These are phyloP conservation scores for Nasonia vitripennis DNA, from an alignment of 1,140 invertebrate species.

Conservation along the genomic window DNA sequence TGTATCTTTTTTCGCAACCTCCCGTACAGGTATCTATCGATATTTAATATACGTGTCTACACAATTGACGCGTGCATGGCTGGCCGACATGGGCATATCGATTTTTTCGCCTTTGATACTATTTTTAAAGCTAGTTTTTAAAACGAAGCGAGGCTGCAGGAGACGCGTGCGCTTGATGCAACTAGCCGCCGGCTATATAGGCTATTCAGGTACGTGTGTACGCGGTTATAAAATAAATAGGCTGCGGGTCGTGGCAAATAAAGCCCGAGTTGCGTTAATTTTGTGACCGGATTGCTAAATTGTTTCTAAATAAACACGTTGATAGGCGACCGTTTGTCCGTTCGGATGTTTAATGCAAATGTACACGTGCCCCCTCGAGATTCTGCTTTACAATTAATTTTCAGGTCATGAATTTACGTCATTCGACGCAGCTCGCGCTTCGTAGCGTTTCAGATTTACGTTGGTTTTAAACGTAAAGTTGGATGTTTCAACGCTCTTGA, in stretches of 20 bases:
- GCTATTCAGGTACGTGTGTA: background rate
- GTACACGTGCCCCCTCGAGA: background rate
- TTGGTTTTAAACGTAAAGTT: background rate
- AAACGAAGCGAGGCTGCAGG: background rate
- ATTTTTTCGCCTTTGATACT: slow-evolving; percentile 45
- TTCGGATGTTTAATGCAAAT: background rate
- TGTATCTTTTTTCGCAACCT: background rate
- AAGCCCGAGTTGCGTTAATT: background rate
- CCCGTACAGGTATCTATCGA: background rate
- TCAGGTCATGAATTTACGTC: slow-evolving; percentile 3
- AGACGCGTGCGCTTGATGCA: background rate
- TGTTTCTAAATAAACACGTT: background rate
- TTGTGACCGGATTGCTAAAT: background rate
- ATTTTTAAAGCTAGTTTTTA: slow-evolving; percentile 48
- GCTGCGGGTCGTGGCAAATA: background rate
- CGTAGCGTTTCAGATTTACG: background rate
- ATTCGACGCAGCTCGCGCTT: background rate
- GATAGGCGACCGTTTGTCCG: background rate
- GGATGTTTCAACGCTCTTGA: background rate
- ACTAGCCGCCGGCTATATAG: background rate
- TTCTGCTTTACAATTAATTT: background rate
- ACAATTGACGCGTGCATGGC: slow-evolving; percentile 19
- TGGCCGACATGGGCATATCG: slow-evolving; percentile 22
- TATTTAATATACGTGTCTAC: slow-evolving; percentile 26
- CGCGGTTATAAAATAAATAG: background rate